Evolutionary conservation across 2,888 invertebrate genomes (phyloP), one percentile per base, ranked within the genome.

Genomic region (Aspidiotus rigidus): DNA sequence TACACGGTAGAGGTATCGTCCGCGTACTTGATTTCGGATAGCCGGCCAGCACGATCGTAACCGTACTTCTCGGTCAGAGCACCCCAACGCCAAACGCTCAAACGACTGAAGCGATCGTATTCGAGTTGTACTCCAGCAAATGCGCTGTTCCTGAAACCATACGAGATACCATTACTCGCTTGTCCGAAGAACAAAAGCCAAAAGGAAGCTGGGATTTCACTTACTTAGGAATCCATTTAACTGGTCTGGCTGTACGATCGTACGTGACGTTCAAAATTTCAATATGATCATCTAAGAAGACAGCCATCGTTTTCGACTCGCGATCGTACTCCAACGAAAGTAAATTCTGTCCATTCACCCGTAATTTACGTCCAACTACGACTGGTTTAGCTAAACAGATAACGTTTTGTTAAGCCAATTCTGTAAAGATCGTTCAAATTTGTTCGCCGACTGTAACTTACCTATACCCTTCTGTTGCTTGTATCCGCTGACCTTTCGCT

Each of bases 21-120:
- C 7, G 91, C 90, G 76, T 93, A 92, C 74, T 89, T 88, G 71
- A 93, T 93, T 79, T 94, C 93, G 74, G 88, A 89, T 16, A 97
- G 79, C 74, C 94, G 84, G 9, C 95, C 95, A 69, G 90, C 89
- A 75, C 92, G 83, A 76, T 95, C 94, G 75, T 94, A 96, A 0
- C 88, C 88, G 74, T 94, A 93, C 0, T 87, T 89, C 80, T 95
- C 94, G 75, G 88, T 89, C 7, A 95, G 81, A 72, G 92, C 89
- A 39, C 94, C 95, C 89, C 95, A 94, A 75, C 87, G 89, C 94
- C 95, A 95, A 74, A 87, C 88, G 5, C 88, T 89, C 61, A 95
- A 79, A 74, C 93, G 83, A 72, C 94, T 93, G 76, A 92, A 93
- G 72, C 93, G 83, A 76, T 95, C 94, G 76, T 95, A 95, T 74